phyloP scores from a whole-genome alignment of 2,797 vertebrate species.

The Hafferia zeledoni region DNA sequence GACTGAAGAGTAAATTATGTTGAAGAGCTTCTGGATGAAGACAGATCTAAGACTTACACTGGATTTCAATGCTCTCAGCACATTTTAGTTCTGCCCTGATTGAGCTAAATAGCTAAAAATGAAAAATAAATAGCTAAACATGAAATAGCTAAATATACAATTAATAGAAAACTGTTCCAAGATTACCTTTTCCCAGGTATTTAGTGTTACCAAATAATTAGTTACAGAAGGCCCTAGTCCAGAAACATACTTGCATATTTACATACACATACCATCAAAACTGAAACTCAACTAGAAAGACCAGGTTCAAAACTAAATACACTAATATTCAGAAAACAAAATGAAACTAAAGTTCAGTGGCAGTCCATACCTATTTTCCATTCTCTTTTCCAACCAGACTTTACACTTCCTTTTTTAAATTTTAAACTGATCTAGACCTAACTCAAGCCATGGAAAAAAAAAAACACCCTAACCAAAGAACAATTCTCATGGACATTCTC shows the following conservation, averaged over 20 bases:
- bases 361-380: background rate
- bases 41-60: background rate
- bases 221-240: background rate
- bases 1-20: background rate
- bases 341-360: background rate
- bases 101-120: background rate
- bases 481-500: background rate
- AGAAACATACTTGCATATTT: background rate
- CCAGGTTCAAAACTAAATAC: background rate
- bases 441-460: background rate
- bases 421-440: background rate
- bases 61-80: background rate
- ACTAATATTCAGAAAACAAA: background rate
- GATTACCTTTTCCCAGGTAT: background rate
- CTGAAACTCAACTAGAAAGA: background rate
- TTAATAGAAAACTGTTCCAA: background rate
- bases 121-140: background rate
- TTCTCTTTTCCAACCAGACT: background rate
- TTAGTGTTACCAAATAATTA: background rate
- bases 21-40: background rate
- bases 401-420: background rate
- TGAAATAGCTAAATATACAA: background rate
- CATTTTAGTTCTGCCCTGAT: background rate
- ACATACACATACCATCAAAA: accelerated
- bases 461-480: too few relatives aligned